Base-by-base conservation (phyloP, 2,888 invertebrate genomes). In the Tenthredo mesomela region DNA sequence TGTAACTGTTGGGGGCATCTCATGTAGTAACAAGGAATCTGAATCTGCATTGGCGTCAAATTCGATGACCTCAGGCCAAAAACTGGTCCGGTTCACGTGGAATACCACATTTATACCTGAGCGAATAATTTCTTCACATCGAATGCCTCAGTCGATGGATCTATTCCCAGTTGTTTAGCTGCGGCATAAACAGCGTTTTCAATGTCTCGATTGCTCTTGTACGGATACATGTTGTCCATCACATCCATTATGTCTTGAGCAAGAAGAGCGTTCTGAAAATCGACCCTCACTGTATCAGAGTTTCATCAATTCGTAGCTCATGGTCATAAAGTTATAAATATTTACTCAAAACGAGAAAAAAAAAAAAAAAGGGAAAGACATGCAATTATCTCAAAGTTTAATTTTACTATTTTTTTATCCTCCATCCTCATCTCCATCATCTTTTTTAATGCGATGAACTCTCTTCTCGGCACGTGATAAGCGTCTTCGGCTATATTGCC, bases 201-300 rank as follows among this genome's bases (percentile, higher is more conserved):
- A 73, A 94, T 93, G 86, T 94, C 94, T 75, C 94, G 94, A 86
- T 94, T 94, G 84, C 93, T 94, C 87, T 94, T 94, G 86, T 94
- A 85, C 0, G 94, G 94, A 83, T 94, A 94, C n/a, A 92, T 91
- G 0, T 92, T 86, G 85, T 93, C 93, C 1, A 93, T 89, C 18
- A 92, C 89, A 87, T 93, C 94, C 88, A 94, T 94, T 25, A 94
- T 93, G 61, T 94, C 94, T 40, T 94, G 94, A 0, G 94, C 89
- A 1, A 93, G 91, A 75, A 87, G 61, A 37, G 94, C 90, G 0
- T 91, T 93, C 94, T 94, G 90, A 29, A 88, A 87, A 84, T 80
- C 58, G 21, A 40, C 1, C 15, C 65, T 25, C 29, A 21, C 58
- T n/a, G 15, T 58, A 58, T 10, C 58, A 58, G 0, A 25, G 18